Evolutionary conservation across 2,888 invertebrate genomes (phyloP), one percentile per base, ranked within the genome.

Genomic region (Drosophila ustulata): DNA sequence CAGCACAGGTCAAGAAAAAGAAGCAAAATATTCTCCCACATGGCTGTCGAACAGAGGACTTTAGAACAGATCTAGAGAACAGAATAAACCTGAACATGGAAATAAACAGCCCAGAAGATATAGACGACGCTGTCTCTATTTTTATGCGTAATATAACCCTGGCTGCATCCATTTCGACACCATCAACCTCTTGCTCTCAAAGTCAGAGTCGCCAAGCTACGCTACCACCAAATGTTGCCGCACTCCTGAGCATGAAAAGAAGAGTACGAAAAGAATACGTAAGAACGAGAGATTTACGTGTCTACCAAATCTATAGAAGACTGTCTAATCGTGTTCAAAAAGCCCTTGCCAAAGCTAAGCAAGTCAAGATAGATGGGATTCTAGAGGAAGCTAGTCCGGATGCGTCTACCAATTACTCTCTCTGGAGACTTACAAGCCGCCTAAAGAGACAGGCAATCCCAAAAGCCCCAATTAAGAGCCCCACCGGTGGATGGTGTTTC

Each of bases 401-500:
- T 3, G 39, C 13, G 13, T 52, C 52, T 1, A 7, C n/a, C 3
- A 52, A 52, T 9, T 52, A 52, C n/a, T 25, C 39, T 25, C 26
- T 52, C 1, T 50, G 50, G 39, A 39, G 37, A 25, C 39, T 52
- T 2, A 39, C 51, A 13, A 49, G n/a, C 3, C 46, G 50, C 6
- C 37, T 52, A 9, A 43, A 53, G 9, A 5, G 18, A 23, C 13
- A 25, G n/a, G 46, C 32, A 9, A 37, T 46, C 5, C 32, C 34
- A 30, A 55, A 55, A 23, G 9, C 28, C 26, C 56, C 46, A 26
- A 26, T 57, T 23, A 46, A 28, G 26, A 9, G 37, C 13, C 57
- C 47, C 4, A 26, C 26, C 3, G 47, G 37, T 7, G 37, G 47
- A 9, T 47, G 57, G 57, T 57, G 63, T 1, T 55, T 30, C 45